Base-by-base conservation (phyloP, 2,888 invertebrate genomes). In the Cylindroiulus punctatus region DNA sequence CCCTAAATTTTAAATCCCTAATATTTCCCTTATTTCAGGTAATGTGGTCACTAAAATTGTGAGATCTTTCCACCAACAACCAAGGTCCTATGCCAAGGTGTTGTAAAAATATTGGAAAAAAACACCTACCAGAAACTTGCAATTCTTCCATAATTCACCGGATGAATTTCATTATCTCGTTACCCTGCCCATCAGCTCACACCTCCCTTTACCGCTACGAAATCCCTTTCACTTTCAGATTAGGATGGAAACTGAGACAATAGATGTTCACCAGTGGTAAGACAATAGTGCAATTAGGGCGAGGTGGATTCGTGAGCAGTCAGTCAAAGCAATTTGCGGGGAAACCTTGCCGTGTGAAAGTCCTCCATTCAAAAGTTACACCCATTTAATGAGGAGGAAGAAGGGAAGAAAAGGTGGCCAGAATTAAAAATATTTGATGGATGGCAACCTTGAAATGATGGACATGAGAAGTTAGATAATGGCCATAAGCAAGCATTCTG, bases 281-380 rank as follows among this genome's bases (percentile, higher is more conserved):
- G 26, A 65, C 65, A 65, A 65, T 65, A 26, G 65, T 26, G 65
- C 65, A 65, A 65, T 65, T 65, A 65, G 65, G 65, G 65, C 10
- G 65, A 65, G 26, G 65, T 26, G 26, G 8, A 10, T 65, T 26
- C 65, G 65, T 65, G 65, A 3, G 65, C 65, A 22, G 26, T 65
- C 65, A 26, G 19, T 65, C 65, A 26, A 26, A 65, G 65, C 65
- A 65, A 65, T 65, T 65, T 65, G 26, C 17, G 0, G 26, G 26
- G 65, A 65, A 65, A 65, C 65, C 65, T 65, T 65, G 65, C 65
- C 65, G 65, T 26, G 65, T 65, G 65, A 65, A 65, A 65, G 65
- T 65, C 65, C 52, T 57, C 14, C 52, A 57, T 57, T 65, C 10
- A 44, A 44, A 26, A 65, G 65, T 65, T 65, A 65, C 65, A 26